These are phyloP conservation scores for Triops longicaudatus DNA, from an alignment of 1,140 invertebrate species.

Conservation along the genomic window DNA sequence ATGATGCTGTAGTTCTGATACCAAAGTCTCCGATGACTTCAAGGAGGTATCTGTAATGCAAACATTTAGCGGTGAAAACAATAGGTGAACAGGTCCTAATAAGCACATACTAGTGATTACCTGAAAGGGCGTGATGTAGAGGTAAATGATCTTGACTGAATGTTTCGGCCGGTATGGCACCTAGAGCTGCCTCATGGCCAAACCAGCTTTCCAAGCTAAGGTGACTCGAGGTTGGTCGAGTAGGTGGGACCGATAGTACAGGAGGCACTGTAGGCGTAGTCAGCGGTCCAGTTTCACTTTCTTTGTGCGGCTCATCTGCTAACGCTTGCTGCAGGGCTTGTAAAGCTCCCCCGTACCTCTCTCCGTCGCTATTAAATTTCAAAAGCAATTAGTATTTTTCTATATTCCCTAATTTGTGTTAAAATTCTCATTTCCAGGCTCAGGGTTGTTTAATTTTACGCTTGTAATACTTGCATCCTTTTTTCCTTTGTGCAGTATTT, in stretches of 20 bases:
- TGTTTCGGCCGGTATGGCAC: background rate
- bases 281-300: background rate
- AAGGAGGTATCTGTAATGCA: background rate
- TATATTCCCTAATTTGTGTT: no score
- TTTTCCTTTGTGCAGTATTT: no score
- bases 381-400: background rate
- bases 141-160: slow-evolving; percentile 15
- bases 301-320: background rate
- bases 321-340: background rate
- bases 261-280: background rate
- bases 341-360: background rate
- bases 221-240: background rate
- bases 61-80: background rate
- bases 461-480: no score
- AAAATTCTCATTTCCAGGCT: no score
- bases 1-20: slow-evolving; percentile 30
- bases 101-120: no score
- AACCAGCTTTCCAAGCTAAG: background rate
- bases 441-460: no score
- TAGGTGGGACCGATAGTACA: background rate
- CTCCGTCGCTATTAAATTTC: background rate
- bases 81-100: no score
- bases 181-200: background rate
- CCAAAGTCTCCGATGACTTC: background rate
- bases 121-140: background rate